phyloP scores from a whole-genome alignment of 64 coral and sea anemone genomes.

The Pocillopora damicornis region DNA sequence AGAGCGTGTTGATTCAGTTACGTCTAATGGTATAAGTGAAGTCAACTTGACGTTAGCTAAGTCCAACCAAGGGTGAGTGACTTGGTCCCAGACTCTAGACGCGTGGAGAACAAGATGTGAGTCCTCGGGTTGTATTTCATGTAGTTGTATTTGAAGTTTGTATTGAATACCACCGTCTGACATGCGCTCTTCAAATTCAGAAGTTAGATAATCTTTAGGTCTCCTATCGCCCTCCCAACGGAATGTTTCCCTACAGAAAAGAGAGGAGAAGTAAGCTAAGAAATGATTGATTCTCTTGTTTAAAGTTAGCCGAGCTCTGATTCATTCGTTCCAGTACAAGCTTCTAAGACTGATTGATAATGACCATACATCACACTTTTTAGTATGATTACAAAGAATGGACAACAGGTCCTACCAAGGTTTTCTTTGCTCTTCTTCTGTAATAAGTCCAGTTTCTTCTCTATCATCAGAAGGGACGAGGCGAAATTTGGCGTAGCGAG shows the following conservation, averaged over 20 bases:
- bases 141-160: constrained; percentile 61
- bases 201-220: constrained; percentile 66
- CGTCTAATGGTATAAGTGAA: constrained; percentile 36
- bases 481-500: constrained; percentile 76
- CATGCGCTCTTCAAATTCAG: constrained; percentile 62
- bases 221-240: constrained; percentile 54
- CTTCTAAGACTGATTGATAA: too few relatives aligned
- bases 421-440: constrained; percentile 67
- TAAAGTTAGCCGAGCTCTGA: too few relatives aligned
- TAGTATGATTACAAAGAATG: too few relatives aligned
- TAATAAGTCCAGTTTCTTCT: constrained; percentile 65
- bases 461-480: constrained; percentile 49
- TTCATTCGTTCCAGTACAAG: too few relatives aligned
- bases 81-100: constrained; percentile 45
- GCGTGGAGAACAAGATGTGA: constrained; percentile 34
- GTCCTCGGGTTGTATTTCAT: constrained; percentile 33
- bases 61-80: constrained; percentile 61
- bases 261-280: too few relatives aligned
- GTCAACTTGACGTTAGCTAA: constrained; percentile 68
- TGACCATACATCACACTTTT: too few relatives aligned
- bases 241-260: constrained; percentile 37
- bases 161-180: constrained; percentile 49
- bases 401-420: constrained; percentile 48
- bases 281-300: too few relatives aligned
- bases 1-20: constrained; percentile 28